Percentiles rank a stretch among this genome's conserved stretches.
Evolutionary conservation across 2,113 vertebrate genomes (phyloP).

Genomic region (Caranx melampygus): DNA sequence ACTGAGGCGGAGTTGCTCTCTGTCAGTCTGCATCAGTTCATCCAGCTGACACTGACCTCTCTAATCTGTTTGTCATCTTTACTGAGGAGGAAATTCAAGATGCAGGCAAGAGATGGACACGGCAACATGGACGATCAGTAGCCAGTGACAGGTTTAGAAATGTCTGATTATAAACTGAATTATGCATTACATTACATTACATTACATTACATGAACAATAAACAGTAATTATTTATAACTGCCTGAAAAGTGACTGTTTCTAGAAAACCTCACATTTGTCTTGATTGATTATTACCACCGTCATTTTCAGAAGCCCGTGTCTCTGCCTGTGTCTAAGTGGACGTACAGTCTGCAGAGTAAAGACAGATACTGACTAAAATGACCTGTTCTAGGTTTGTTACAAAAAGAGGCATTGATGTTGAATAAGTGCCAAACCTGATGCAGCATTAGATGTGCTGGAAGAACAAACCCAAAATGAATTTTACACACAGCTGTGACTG

Average conservation of each 20-base stretch:
- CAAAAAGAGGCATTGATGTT: not conserved
- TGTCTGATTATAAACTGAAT: not conserved
- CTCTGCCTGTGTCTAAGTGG: not conserved
- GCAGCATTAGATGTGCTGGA: not conserved
- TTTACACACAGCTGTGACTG: too few relatives aligned
- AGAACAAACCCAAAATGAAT: not conserved
- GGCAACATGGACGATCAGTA: not conserved
- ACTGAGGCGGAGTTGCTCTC: constrained; percentile 18
- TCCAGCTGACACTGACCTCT: constrained; percentile 23
- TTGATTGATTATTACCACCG: not conserved
- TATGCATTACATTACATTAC: not conserved
- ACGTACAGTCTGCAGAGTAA: too few relatives aligned
- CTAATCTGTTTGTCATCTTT: constrained; percentile 5
- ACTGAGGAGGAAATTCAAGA: not conserved
- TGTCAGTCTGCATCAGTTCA: constrained; percentile 58
- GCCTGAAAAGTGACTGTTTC: too few relatives aligned
- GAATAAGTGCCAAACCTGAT: not conserved
- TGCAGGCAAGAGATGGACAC: not conserved
- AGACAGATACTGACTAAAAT: not conserved
- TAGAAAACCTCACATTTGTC: not conserved
- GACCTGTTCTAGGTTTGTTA: not conserved
- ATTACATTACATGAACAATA: too few relatives aligned
- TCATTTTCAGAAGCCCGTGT: not conserved
- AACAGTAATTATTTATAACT: too few relatives aligned
- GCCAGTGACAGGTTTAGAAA: not conserved